Evolutionary conservation across 2,797 vertebrate species (phyloP).

Genomic region (Rhincodon typus): DNA sequence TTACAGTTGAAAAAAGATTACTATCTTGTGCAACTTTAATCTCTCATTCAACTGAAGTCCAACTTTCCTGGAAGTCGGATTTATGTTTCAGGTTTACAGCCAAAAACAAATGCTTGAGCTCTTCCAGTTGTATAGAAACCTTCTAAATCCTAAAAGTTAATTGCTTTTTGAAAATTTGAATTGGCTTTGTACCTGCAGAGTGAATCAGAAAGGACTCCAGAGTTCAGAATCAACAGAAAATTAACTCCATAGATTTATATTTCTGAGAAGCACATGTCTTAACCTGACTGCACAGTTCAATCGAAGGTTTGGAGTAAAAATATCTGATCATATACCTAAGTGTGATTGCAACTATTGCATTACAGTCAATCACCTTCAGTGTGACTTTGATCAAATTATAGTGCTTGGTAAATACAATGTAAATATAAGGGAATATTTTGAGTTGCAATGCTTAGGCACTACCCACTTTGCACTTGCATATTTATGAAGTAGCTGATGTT

Average conservation of each 20-base stretch:
- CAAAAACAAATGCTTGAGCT: background rate
- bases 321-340: background rate
- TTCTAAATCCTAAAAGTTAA: background rate
- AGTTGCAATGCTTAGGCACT: background rate
- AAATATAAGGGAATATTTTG: background rate
- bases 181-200: background rate
- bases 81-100: background rate
- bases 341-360: background rate
- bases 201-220: background rate
- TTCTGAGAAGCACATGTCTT: background rate
- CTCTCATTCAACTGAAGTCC: background rate
- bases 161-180: background rate
- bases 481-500: background rate
- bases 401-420: background rate
- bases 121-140: background rate
- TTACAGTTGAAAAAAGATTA: background rate
- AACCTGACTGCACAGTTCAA: background rate
- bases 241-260: background rate
- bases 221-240: background rate
- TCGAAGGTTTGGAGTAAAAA: background rate
- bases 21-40: background rate
- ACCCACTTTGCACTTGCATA: background rate
- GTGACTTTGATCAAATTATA: background rate
- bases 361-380: background rate
- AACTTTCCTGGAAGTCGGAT: background rate